Evolutionary conservation across 2,113 vertebrate species (phyloP).

Genomic region (Trachemys scripta): DNA sequence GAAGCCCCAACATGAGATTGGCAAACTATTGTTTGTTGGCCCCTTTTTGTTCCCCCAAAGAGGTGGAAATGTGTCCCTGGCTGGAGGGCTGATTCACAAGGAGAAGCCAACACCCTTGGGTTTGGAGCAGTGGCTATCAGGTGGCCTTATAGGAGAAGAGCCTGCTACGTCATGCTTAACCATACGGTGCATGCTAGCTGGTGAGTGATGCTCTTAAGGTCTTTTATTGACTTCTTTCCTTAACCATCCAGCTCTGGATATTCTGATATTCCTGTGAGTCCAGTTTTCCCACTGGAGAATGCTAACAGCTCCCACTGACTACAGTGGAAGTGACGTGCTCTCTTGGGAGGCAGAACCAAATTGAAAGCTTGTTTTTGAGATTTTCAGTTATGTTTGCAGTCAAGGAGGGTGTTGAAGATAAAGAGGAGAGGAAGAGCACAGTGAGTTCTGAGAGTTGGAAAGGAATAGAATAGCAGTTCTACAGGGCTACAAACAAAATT

Average conservation of each 20-base stretch:
- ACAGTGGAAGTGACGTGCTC: background rate
- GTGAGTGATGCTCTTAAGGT: background rate
- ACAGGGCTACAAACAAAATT: slow-evolving; percentile 65
- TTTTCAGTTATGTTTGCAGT: background rate
- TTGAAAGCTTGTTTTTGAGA: background rate
- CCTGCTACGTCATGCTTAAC: background rate
- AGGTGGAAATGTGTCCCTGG: background rate
- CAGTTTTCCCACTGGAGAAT: background rate
- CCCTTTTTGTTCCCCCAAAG: background rate
- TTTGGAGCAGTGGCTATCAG: background rate
- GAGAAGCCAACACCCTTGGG: background rate
- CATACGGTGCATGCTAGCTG: background rate
- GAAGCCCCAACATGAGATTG: background rate
- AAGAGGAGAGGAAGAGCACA: background rate
- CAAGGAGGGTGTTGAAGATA: background rate
- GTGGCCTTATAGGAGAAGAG: background rate
- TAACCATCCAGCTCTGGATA: background rate
- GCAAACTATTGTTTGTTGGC: background rate
- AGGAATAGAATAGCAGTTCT: slow-evolving; percentile 12
- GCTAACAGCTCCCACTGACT: background rate
- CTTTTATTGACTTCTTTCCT: background rate
- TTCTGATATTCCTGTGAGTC: background rate
- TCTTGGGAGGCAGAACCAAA: background rate
- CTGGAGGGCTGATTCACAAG: background rate
- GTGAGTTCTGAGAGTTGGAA: background rate